Percentiles rank a stretch among this genome's conserved stretches.
phyloP scores from a whole-genome alignment of 2,797 vertebrate species.

The Sylvilagus floridanus region DNA sequence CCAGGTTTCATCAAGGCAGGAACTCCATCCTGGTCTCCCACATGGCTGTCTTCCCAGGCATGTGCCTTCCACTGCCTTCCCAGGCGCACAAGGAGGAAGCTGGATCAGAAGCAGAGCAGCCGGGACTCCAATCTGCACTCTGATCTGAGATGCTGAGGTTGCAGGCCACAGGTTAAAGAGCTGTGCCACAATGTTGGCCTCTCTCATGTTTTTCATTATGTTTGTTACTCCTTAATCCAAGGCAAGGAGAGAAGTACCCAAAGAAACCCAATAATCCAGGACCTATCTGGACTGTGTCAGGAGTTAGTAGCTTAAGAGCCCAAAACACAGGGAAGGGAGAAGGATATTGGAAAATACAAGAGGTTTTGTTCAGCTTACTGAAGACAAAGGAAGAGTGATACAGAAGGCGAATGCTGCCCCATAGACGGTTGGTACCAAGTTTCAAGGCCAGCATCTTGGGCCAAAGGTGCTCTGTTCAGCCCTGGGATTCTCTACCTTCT shows the following conservation, averaged over 20 bases:
- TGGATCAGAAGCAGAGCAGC: no score
- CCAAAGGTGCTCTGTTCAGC: fast-evolving
- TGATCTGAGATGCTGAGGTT: no score
- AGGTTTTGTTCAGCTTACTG: not conserved
- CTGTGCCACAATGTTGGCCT: no score
- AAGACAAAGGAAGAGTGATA: not conserved
- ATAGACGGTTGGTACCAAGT: not conserved
- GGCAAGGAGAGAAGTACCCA: not conserved
- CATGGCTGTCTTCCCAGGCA: no score
- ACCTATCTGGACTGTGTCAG: not conserved
- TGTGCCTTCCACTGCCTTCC: no score
- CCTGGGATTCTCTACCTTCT: not conserved
- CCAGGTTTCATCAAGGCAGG: no score
- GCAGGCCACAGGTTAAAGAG: no score
- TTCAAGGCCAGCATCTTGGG: not conserved
- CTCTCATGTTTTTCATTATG: not conserved
- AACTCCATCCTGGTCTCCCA: no score
- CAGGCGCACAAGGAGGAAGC: no score
- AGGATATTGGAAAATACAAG: not conserved
- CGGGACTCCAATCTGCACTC: no score
- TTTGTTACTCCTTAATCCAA: not conserved
- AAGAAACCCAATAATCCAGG: not conserved
- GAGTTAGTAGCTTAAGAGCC: not conserved
- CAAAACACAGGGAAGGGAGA: not conserved
- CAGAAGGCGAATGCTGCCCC: not conserved